These are phyloP conservation scores for Synergus laeviventris DNA, from an alignment of 2,888 invertebrate species.

Conservation along the genomic window DNA sequence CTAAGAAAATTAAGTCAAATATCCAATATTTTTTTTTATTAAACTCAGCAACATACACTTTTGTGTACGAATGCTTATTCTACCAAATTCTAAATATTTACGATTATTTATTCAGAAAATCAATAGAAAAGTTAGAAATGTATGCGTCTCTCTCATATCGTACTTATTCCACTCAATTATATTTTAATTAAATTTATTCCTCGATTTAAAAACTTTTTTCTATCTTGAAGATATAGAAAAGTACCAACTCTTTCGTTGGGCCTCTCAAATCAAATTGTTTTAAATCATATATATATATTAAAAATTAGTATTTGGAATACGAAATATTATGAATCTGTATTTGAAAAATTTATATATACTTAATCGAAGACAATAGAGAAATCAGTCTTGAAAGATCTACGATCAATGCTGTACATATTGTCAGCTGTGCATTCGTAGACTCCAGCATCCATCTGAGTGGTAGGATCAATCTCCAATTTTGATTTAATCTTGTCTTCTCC, in stretches of 20 bases:
- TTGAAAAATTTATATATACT: slow-evolving; percentile 55
- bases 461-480: slow-evolving; percentile 95
- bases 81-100: neutral
- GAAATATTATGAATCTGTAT: too few relatives aligned
- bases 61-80: neutral
- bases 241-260: neutral
- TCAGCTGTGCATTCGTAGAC: slow-evolving; percentile 96
- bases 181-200: neutral
- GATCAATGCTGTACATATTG: slow-evolving; percentile 94
- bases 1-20: neutral
- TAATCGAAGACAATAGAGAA: slow-evolving; percentile 94
- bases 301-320: too few relatives aligned
- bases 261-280: neutral
- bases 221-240: neutral
- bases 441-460: slow-evolving; percentile 97
- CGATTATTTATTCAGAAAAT: neutral
- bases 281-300: too few relatives aligned
- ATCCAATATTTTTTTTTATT: neutral
- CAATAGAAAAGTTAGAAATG: neutral
- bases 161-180: neutral
- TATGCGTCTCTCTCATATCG: neutral
- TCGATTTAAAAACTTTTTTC: neutral
- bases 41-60: neutral
- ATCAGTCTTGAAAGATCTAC: slow-evolving; percentile 94
- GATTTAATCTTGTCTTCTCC: slow-evolving; percentile 90